Percentiles rank a stretch among this genome's conserved stretches.
Conservation (phyloP, 2,888 invertebrate species). For the Cryptocheilus praepositus region DNA sequence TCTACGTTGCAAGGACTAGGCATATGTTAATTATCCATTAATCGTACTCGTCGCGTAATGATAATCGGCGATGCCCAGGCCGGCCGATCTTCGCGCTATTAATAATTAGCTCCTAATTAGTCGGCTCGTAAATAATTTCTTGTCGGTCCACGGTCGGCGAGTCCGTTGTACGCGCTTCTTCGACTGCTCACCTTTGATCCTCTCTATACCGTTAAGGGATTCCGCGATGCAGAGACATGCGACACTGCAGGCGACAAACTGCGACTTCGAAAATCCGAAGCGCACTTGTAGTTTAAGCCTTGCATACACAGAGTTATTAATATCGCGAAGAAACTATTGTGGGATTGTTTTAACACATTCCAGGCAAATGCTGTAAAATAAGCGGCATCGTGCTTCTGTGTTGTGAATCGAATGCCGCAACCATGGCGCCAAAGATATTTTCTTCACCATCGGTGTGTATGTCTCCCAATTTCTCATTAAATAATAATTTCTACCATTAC, state of each 20-base stretch:
- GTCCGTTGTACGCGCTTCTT: slow-evolving; percentile 23
- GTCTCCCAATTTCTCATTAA: too few species aligned
- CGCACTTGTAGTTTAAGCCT: too few species aligned
- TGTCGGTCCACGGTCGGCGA: slow-evolving; percentile 22
- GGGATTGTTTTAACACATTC: too few species aligned
- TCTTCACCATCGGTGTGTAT: too few species aligned
- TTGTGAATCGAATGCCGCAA: too few species aligned
- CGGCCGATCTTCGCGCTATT: slow-evolving; percentile 30
- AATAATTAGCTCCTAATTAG: slow-evolving; percentile 50
- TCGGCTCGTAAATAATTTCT: slow-evolving; percentile 45
- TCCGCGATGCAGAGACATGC: slow-evolving; percentile 21
- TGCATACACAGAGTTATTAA: not conserved
- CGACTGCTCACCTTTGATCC: slow-evolving; percentile 37
- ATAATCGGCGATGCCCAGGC: slow-evolving; percentile 31
- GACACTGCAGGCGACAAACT: slow-evolving; percentile 28
- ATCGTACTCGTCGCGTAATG: slow-evolving; percentile 20
- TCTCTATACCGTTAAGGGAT: slow-evolving; percentile 38
- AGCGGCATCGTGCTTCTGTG: too few species aligned
- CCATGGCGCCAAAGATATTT: too few species aligned
- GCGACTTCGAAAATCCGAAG: slow-evolving; percentile 21
- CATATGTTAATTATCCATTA: slow-evolving; percentile 36
- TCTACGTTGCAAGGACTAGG: not conserved
- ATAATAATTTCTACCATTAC: too few species aligned
- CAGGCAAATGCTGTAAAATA: too few species aligned
- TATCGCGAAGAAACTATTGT: not conserved